Percentiles rank a stretch among this genome's conserved stretches.
Evolutionary conservation across 2,888 invertebrate genomes (phyloP).

Genomic region (Scelioninae gen. 2): DNA sequence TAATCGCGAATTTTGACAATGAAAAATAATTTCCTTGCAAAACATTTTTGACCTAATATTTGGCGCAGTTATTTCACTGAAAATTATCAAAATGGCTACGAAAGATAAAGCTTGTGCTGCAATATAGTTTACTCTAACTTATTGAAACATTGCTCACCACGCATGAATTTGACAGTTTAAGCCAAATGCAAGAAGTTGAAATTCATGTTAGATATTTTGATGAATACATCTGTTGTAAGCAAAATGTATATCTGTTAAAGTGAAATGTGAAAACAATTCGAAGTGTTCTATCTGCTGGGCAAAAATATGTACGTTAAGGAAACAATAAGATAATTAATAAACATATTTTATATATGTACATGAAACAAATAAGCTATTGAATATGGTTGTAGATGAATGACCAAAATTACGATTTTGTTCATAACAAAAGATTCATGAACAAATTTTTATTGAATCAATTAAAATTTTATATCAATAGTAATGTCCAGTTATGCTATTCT

Average conservation of each 20-base stretch:
- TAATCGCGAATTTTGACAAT: no score
- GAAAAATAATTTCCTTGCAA: no score
- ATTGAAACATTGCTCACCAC: constrained; percentile 10
- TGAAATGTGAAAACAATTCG: constrained; percentile 14
- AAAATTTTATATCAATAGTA: no score
- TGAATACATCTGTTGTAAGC: constrained; percentile 10
- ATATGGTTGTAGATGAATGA: no score
- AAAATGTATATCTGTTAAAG: constrained; percentile 22
- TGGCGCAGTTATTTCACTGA: background rate
- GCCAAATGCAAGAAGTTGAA: constrained; percentile 16
- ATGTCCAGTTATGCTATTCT: no score
- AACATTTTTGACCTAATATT: no score
- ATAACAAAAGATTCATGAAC: no score
- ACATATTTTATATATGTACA: no score
- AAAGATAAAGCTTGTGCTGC: background rate
- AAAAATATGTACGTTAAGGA: background rate
- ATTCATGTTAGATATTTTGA: constrained; percentile 20
- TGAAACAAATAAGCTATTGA: no score
- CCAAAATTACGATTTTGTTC: no score
- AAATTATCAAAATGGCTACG: background rate
- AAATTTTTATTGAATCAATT: no score
- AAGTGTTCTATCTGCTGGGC: background rate
- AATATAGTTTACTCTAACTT: constrained; percentile 3
- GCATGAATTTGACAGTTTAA: constrained; percentile 21
- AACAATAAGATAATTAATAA: background rate